Conservation (phyloP, 1,140 invertebrate species). For the Drosophila malerkotliana region DNA sequence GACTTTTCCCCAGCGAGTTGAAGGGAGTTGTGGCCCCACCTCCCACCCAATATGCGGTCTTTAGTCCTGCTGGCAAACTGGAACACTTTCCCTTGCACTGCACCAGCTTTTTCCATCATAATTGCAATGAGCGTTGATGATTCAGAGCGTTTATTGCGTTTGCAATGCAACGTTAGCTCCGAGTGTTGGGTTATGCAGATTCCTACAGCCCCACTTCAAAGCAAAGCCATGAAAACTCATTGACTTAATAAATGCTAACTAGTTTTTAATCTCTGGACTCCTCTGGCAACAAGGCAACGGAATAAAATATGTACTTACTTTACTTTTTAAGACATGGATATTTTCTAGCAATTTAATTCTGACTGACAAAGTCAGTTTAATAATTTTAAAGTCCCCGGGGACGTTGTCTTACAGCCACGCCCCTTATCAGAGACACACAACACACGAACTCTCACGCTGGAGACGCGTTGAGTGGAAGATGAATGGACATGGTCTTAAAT, state of each 20-base stretch:
- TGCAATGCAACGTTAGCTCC: slow-evolving; percentile 1
- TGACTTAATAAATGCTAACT: neutral
- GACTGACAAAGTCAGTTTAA: slow-evolving; percentile 6
- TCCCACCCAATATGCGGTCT: slow-evolving; percentile 35
- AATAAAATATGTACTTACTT: no score
- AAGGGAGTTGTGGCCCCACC: slow-evolving; percentile 25
- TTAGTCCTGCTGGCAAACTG: slow-evolving; percentile 36
- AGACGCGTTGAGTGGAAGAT: slow-evolving; percentile 25
- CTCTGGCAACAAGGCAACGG: no score
- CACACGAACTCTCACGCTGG: slow-evolving; percentile 6
- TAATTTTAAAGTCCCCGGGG: slow-evolving; percentile 36
- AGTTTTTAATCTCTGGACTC: neutral
- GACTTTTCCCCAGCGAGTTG: slow-evolving; percentile 16
- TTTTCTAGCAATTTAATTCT: neutral
- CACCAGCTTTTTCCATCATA: slow-evolving; percentile 36
- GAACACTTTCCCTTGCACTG: slow-evolving; percentile 38
- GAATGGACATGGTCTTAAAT: slow-evolving; percentile 55
- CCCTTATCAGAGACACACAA: slow-evolving; percentile 38
- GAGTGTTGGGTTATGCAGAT: slow-evolving; percentile 13
- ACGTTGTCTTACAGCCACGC: slow-evolving; percentile 22
- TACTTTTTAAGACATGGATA: neutral
- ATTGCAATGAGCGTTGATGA: slow-evolving; percentile 43
- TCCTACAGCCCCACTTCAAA: neutral
- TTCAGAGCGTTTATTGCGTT: slow-evolving; percentile 30
- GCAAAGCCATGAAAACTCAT: neutral